These are phyloP conservation scores for Hyphantria cunea DNA, from an alignment of 1,140 invertebrate species.

Conservation along the genomic window DNA sequence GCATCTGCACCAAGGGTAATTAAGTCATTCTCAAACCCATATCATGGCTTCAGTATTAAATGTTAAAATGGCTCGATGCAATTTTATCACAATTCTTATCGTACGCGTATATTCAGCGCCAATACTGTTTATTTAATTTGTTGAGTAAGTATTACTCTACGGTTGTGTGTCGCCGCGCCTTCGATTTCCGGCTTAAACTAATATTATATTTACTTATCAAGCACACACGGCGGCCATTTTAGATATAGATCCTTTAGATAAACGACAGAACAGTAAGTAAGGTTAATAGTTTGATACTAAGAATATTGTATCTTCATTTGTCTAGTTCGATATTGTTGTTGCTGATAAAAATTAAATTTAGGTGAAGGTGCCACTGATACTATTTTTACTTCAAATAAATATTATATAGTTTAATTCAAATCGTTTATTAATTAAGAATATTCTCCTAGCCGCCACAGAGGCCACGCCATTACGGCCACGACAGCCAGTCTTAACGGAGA, in stretches of 20 bases:
- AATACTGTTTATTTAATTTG: conserved; percentile 5
- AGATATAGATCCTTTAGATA: neutral
- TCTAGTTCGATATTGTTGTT: neutral
- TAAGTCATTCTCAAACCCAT: no score
- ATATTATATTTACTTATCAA: conserved; percentile 45
- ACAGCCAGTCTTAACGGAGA: no score
- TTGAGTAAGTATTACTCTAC: neutral
- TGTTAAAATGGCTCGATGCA: no score
- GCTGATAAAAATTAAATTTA: neutral
- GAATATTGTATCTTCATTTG: neutral
- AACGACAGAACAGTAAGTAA: neutral
- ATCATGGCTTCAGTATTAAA: no score
- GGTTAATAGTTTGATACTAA: neutral
- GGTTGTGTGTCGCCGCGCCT: conserved; percentile 38
- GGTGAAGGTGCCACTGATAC: no score
- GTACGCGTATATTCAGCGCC: neutral
- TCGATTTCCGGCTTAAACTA: conserved; percentile 51
- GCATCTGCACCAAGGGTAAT: no score
- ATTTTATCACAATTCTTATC: neutral
- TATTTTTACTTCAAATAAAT: no score
- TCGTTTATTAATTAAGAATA: no score
- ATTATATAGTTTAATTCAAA: no score
- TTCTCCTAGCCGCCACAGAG: no score
- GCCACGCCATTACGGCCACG: no score
- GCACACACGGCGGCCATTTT: conserved; percentile 11